Base-by-base conservation (phyloP, 2,888 invertebrate species). In the Fragum whitleyi region DNA sequence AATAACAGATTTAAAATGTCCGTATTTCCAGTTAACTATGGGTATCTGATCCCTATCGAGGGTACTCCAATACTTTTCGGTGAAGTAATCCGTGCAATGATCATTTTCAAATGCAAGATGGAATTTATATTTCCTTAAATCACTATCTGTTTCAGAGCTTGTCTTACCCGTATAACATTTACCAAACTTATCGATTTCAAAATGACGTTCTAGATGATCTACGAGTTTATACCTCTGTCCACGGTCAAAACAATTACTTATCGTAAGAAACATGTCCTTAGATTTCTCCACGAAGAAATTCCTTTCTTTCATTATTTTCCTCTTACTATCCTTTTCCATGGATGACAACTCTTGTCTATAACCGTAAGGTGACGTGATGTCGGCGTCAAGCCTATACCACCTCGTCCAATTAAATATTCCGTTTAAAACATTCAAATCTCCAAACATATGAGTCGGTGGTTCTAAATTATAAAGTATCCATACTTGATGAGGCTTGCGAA, bases 381-480 rank as follows among this genome's bases (percentile, higher is more conserved):
- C 87, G 0, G 91, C 84, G 73, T 91, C 90, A 32, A 75, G 67
- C 26, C 90, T 79, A 75, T 90, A 89, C 81, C 85, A 87, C 11
- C 82, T 79, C 0, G 91, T 91, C 91, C 90, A 91, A 76, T 91
- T 91, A 73, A 91, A 90, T 9, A 88, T 23, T 0, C 85, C 84
- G 23, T 84, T 85, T 9, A 88, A 80, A 23, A 79, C 74, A 6
- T 47, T 71, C 19, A 86, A 68, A 61, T 86, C 80, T 28, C 89
- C 80, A 51, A 86, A 89, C 9, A 88, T 78, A 28, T 87, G 79
- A 5, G 86, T 81, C 5, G 90, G 88, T 1, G 91, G 91, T 72
- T 91, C 91, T 59, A 88, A 75, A 51, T 87, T 89, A 28, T 77
- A 80, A 14, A 90, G 36, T n/a, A 90, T 79, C 91, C 91, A 91